A percentile compares a stretch with the other conserved stretches of the same genome.
phyloP scores from a whole-genome alignment of 2,888 invertebrate genomes.

The Stramonita haemastoma region DNA sequence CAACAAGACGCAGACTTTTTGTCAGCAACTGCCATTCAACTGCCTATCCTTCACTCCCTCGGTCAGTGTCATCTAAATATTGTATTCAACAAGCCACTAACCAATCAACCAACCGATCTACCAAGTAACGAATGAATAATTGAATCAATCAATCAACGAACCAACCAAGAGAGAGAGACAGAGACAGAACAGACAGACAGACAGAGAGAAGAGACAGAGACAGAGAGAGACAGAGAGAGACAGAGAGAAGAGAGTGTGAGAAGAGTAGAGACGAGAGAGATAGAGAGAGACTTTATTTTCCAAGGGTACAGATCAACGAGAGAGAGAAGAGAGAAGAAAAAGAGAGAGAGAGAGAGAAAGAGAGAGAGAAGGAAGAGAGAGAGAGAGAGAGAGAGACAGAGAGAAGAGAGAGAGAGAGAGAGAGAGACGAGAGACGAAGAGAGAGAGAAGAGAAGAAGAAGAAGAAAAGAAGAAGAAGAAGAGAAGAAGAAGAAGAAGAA shows the following conservation, averaged over 20 bases:
- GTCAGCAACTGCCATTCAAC: too few species aligned
- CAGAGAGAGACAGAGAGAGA: not conserved
- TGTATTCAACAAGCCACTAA: too few species aligned
- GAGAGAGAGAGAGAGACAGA: not conserved
- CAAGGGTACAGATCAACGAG: too few species aligned
- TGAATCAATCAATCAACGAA: too few species aligned
- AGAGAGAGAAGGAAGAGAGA: not conserved
- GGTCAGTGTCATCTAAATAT: too few species aligned
- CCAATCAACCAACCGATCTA: too few species aligned
- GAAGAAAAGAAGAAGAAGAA: not conserved
- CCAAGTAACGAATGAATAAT: too few species aligned
- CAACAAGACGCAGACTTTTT: too few species aligned
- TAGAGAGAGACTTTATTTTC: not conserved
- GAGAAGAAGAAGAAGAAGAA: not conserved
- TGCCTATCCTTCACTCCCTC: too few species aligned
- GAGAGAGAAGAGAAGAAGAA: not conserved
- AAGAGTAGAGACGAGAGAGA: constrained; percentile 3
- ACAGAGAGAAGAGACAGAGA: not conserved
- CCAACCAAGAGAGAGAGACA: not conserved
- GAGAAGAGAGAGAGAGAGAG: not conserved
- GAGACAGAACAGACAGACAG: not conserved
- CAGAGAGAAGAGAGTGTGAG: too few species aligned
- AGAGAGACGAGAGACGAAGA: not conserved
- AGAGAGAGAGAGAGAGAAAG: not conserved
- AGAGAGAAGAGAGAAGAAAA: not conserved